phyloP scores from a whole-genome alignment of 2,888 invertebrate genomes.

The Torymus auratus region DNA sequence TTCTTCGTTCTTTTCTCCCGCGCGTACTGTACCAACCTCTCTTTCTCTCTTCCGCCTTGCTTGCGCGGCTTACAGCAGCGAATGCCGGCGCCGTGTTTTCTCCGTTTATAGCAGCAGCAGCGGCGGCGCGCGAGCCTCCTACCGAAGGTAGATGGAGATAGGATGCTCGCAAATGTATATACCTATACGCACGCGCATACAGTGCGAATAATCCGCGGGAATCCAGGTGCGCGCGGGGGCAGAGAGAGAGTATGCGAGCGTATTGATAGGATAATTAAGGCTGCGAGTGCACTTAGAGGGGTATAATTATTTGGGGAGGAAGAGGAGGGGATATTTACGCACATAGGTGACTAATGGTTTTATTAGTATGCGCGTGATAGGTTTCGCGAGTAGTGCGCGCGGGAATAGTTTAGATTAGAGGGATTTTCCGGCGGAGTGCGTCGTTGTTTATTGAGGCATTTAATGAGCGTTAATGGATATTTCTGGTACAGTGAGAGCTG shows the following conservation, averaged over 20 bases:
- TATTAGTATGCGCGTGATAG: too few relatives aligned
- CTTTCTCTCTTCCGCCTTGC: neutral
- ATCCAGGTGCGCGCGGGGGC: too few relatives aligned
- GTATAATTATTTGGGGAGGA: too few relatives aligned
- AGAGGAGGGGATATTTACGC: too few relatives aligned
- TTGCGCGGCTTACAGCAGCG: slow-evolving; percentile 27
- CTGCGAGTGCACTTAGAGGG: too few relatives aligned
- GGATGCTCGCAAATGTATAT: too few relatives aligned
- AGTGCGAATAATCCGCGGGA: too few relatives aligned
- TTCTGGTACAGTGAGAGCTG: neutral
- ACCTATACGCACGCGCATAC: too few relatives aligned
- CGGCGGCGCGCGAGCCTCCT: neutral
- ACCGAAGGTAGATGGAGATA: neutral
- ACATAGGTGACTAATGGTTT: too few relatives aligned
- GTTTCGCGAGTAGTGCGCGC: too few relatives aligned
- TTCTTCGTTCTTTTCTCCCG: neutral
- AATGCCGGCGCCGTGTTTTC: slow-evolving; percentile 59
- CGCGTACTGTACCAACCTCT: neutral
- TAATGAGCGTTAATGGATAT: neutral
- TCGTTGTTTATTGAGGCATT: neutral
- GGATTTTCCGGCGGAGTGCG: neutral
- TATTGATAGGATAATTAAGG: slow-evolving; percentile 27
- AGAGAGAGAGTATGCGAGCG: neutral
- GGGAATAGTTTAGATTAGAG: neutral
- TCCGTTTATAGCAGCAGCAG: slow-evolving; percentile 51